Evolutionary conservation across 2,113 vertebrate genomes (phyloP).

Genomic region (Phrynocephalus versicolor): DNA sequence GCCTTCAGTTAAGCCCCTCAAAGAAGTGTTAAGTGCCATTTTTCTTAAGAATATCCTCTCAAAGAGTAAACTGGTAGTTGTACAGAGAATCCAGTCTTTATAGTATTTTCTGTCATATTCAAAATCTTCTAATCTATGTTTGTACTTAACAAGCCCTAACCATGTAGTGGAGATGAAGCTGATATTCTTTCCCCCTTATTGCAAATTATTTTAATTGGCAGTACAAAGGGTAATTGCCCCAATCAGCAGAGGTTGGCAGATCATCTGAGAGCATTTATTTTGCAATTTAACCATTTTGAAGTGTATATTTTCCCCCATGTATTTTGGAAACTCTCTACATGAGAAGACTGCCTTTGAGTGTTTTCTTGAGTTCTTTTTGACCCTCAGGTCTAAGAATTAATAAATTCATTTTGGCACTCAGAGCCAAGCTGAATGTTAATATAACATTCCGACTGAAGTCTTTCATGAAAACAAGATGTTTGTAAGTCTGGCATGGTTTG

Average conservation of each 20-base stretch:
- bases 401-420: constrained; percentile 43
- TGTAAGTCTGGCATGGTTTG: constrained; percentile 18
- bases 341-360: constrained; percentile 1
- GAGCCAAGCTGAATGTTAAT: constrained; percentile 50
- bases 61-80: constrained; percentile 20
- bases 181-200: constrained; percentile 36
- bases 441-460: constrained; percentile 36
- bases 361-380: constrained; percentile 40
- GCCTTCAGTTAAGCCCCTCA: constrained; percentile 18
- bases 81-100: neutral
- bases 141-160: constrained; percentile 34
- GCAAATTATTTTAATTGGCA: constrained; percentile 64
- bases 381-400: constrained; percentile 41
- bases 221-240: constrained; percentile 47
- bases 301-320: constrained; percentile 23
- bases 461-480: constrained; percentile 51
- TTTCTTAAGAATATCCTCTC: constrained; percentile 38
- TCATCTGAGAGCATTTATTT: constrained; percentile 46
- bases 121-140: constrained; percentile 33
- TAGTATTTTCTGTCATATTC: constrained; percentile 21
- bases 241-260: constrained; percentile 51
- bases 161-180: constrained; percentile 35
- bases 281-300: constrained; percentile 41
- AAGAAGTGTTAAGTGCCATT: constrained; percentile 40
- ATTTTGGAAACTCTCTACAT: neutral